Evolutionary conservation across 2,797 vertebrate genomes (phyloP), one percentile per base, ranked within the genome.

Genomic region (Centropyge bicolor): DNA sequence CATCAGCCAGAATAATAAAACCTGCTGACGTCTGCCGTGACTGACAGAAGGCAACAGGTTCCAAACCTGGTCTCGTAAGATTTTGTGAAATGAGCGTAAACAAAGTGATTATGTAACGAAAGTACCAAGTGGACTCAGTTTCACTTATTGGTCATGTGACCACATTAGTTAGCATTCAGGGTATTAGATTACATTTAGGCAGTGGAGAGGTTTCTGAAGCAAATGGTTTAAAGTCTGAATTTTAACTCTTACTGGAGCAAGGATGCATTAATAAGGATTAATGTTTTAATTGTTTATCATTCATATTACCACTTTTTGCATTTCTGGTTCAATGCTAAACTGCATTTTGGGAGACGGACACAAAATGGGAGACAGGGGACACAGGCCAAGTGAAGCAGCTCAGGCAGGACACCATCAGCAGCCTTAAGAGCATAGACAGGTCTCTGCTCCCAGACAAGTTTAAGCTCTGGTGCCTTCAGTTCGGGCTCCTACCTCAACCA

Each of bases 1-100:
- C 7, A 31, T 38, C 5, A 56, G 36, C 24, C 20, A 56, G 24
- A 62, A 24, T 3, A 57, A 35, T 20, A 55, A 49, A 60, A 72
- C 19, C 31, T 70, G 79, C 73, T 73, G 70, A 74, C 6, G 12
- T 62, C 38, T 65, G 71, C 27, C 27, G 3, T 57, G 54, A 20
- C 38, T 40, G 69, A 57, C 27, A 46, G 7, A 55, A 43, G 11
- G 27, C 41, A 52, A 41, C 14, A 1, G 35, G 54, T 36, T 19
- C 43, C 11, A 22, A 31, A 14, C 20, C 24, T 6, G 16, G 43
- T 22, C 38, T 64, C 36, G 1, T 22, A 22, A 41, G 24, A 19
- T 64, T 69, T 55, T 41, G 8, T 24, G 11, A 49, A 61, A 66
- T 62, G 24, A 68, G 20, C 3, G 2, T 6, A 45, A 76, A 70